Conservation (phyloP, 2,888 invertebrate genomes). For the Ptilodon capucinus region DNA sequence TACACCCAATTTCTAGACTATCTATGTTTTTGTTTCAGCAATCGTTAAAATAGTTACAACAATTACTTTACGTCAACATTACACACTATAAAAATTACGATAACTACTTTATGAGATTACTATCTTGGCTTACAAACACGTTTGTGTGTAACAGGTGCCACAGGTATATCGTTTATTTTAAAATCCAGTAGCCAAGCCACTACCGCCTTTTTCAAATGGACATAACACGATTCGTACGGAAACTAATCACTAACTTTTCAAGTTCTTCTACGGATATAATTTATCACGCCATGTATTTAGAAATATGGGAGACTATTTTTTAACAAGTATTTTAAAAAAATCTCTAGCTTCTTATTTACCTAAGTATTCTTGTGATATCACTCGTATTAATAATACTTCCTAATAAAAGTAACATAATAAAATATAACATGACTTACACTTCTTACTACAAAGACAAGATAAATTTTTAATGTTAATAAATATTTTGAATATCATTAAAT, state of each 20-base stretch:
- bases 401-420: no score
- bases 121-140: constrained; percentile 11
- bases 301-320: no score
- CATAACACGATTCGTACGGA: constrained; percentile 41
- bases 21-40: neutral
- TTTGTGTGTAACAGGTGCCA: constrained; percentile 25
- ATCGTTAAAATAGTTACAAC: neutral
- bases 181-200: constrained; percentile 35
- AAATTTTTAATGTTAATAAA: no score
- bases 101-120: neutral
- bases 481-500: no score
- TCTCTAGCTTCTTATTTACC: no score
- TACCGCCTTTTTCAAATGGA: constrained; percentile 40
- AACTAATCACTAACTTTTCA: constrained; percentile 22
- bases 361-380: no score
- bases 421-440: no score
- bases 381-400: no score
- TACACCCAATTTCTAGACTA: no score
- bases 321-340: no score
- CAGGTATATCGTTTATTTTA: constrained; percentile 24
- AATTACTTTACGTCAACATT: neutral
- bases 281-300: constrained; percentile 16
- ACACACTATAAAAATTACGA: neutral
- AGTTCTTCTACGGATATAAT: constrained; percentile 34
- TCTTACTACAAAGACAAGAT: no score